These are phyloP conservation scores for Brachirus orientalis DNA, from an alignment of 2,113 vertebrate genomes.

Conservation along the genomic window DNA sequence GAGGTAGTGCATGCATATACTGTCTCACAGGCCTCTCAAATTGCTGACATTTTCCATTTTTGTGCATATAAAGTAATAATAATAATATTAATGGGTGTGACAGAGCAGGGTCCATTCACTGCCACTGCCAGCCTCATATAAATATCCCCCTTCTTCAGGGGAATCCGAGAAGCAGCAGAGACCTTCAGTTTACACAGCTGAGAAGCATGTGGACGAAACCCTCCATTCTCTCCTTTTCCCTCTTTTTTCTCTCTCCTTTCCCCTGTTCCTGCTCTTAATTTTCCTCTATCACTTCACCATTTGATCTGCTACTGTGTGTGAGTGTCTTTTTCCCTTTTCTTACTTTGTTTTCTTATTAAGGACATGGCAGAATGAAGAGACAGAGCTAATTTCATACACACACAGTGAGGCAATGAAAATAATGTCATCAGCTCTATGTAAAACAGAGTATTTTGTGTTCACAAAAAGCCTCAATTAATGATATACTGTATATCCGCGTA, in stretches of 20 bases:
- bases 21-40: conserved; percentile 80
- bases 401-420: too few species aligned
- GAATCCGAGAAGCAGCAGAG: conserved; percentile 82
- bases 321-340: conserved; percentile 31
- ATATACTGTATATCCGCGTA: conserved; percentile 4
- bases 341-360: conserved; percentile 38
- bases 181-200: conserved; percentile 88
- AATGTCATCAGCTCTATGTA: too few species aligned
- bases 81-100: conserved; percentile 85
- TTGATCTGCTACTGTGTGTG: conserved; percentile 52
- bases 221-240: conserved; percentile 63
- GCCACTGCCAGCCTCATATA: conserved; percentile 84
- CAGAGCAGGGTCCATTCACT: conserved; percentile 75
- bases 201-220: conserved; percentile 83
- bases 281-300: conserved; percentile 62
- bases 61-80: conserved; percentile 84
- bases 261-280: conserved; percentile 55
- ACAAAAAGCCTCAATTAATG: not conserved
- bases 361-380: conserved; percentile 48
- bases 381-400: conserved; percentile 57
- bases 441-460: too few species aligned
- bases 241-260: conserved; percentile 50
- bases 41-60: conserved; percentile 86
- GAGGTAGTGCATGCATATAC: conserved; percentile 58
- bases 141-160: conserved; percentile 84